These are phyloP conservation scores for Amniataba percoides DNA, from an alignment of 2,797 vertebrate species.

Conservation along the genomic window DNA sequence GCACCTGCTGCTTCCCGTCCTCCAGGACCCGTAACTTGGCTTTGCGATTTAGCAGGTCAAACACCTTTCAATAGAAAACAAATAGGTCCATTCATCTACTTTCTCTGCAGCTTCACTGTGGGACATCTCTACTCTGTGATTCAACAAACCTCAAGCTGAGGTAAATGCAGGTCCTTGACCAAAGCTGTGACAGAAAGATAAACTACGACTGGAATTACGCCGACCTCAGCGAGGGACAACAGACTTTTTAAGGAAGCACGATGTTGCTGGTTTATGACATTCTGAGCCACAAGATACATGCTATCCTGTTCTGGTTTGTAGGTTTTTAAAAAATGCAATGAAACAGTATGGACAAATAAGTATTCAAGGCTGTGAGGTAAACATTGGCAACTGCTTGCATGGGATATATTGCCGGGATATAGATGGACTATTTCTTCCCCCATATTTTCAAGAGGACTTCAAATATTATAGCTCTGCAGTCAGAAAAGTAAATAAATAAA, in stretches of 20 bases:
- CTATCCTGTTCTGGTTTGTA: background rate
- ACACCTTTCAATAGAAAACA: constrained; percentile 85
- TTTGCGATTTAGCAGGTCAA: constrained; percentile 96
- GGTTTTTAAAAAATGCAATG: background rate
- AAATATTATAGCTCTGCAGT: background rate
- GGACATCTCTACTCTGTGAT: too few species aligned
- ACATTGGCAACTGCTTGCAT: background rate
- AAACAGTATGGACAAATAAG: background rate
- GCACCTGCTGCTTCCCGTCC: constrained; percentile 98
- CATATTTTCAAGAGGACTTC: too few species aligned
- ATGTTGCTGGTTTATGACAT: too few species aligned
- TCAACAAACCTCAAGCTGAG: background rate
- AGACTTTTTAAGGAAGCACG: too few species aligned
- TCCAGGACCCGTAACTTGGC: constrained; percentile 96
- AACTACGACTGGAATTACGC: background rate
- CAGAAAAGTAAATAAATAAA: background rate
- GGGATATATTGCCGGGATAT: too few species aligned
- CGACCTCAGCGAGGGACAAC: background rate
- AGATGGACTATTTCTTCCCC: too few species aligned
- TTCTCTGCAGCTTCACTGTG: background rate
- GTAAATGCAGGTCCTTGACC: background rate
- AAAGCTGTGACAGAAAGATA: background rate
- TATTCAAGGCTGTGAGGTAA: background rate
- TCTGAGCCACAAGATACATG: background rate
- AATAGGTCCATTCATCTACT: background rate